These are phyloP conservation scores for Sturnus vulgaris DNA, from an alignment of 2,113 vertebrate species.

Conservation along the genomic window DNA sequence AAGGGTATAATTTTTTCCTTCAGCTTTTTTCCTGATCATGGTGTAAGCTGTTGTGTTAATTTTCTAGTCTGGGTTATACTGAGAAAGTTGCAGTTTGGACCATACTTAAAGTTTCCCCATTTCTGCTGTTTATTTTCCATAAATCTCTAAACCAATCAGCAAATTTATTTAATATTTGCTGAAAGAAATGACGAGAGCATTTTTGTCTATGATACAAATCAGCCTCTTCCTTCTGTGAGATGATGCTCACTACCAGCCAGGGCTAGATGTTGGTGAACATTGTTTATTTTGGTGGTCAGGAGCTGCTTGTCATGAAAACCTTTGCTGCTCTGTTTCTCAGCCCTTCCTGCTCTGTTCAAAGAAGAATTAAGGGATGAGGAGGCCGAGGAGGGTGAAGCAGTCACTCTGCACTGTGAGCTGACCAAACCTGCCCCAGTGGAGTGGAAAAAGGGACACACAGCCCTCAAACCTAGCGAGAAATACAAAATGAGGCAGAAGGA, in stretches of 20 bases:
- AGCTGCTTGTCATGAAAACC: neutral
- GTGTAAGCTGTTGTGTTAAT: neutral
- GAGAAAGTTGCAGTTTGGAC: neutral
- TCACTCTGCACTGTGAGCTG: conserved; percentile 77
- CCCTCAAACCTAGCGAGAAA: conserved; percentile 58
- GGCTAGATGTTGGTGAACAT: neutral
- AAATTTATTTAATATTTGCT: neutral
- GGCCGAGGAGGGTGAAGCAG: conserved; percentile 9
- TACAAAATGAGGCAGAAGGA: conserved; percentile 69
- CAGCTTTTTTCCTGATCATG: neutral
- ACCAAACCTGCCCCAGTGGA: conserved; percentile 68
- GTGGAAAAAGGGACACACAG: conserved; percentile 70
- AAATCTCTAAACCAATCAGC: neutral
- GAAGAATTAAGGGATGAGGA: conserved; percentile 71
- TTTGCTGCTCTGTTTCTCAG: conserved; percentile 42
- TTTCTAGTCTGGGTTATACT: neutral
- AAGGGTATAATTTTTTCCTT: neutral
- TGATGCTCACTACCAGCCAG: neutral
- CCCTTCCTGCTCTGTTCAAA: conserved; percentile 72
- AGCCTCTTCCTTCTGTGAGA: neutral
- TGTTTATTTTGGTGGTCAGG: neutral
- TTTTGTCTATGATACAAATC: neutral
- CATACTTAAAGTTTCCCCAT: neutral
- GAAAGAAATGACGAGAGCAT: fast-evolving
- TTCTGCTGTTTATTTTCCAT: neutral